Percentiles rank a stretch among this genome's conserved stretches.
Evolutionary conservation across 1,140 invertebrate genomes (phyloP).

Genomic region (Drosophila ohnishii): DNA sequence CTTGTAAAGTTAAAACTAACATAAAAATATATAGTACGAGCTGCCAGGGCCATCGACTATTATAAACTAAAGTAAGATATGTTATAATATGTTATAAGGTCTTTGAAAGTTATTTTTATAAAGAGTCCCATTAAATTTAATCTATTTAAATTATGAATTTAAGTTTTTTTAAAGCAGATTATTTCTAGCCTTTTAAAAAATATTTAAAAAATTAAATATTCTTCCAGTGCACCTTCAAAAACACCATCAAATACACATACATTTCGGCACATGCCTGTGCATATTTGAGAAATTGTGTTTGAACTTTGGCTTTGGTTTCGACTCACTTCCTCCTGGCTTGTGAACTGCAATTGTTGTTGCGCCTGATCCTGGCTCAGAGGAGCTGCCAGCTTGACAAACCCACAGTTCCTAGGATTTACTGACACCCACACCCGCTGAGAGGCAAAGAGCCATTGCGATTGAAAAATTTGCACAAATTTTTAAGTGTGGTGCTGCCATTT

Average conservation of each 20-base stretch:
- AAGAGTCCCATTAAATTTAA: too few relatives aligned
- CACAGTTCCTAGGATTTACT: slow-evolving; percentile 54
- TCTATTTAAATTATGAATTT: too few relatives aligned
- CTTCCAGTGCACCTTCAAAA: slow-evolving; percentile 13
- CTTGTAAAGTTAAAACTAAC: too few relatives aligned
- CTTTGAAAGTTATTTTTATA: too few relatives aligned
- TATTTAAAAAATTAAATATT: not conserved
- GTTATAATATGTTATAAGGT: too few relatives aligned
- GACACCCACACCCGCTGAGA: slow-evolving; percentile 18
- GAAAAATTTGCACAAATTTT: slow-evolving; percentile 73
- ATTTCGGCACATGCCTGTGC: slow-evolving; percentile 53
- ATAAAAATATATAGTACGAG: too few relatives aligned
- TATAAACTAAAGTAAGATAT: too few relatives aligned
- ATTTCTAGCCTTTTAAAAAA: not conserved
- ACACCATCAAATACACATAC: slow-evolving; percentile 3
- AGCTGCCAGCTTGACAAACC: slow-evolving; percentile 50
- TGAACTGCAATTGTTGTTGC: slow-evolving; percentile 54
- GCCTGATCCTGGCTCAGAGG: not conserved
- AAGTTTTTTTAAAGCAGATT: not conserved
- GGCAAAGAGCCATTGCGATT: slow-evolving; percentile 40
- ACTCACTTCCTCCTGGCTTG: slow-evolving; percentile 50
- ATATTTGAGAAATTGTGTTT: slow-evolving; percentile 79
- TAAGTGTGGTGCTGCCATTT: slow-evolving; percentile 41
- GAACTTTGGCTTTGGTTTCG: slow-evolving; percentile 78
- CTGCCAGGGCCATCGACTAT: too few relatives aligned